Base-by-base conservation (phyloP, 2,888 invertebrate genomes). In the Pardosa pseudoannulata region DNA sequence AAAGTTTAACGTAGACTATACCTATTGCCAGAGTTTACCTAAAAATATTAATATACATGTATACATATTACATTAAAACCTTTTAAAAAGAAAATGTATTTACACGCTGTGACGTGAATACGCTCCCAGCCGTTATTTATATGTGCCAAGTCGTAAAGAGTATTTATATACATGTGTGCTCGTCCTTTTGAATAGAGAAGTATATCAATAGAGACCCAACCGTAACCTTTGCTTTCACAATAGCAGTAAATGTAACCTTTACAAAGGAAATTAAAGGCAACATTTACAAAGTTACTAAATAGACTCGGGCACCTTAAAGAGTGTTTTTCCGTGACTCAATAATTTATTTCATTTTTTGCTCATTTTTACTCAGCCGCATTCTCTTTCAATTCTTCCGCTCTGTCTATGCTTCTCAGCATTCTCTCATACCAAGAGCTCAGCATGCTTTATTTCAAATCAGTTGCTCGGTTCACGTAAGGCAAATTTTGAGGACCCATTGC, bases 201-300 rank as follows among this genome's bases (percentile, higher is more conserved):
- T 36, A 9, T 36, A 36, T 36, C 9, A 36, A 7, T 36, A 36
- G 9, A 36, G 9, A 36, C n/a, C n/a, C n/a, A n/a, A n/a, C n/a
- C n/a, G n/a, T n/a, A n/a, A n/a, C n/a, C n/a, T n/a, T 36, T 7
- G 9, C 9, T 7, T 7, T 36, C 5, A 36, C 9, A 36, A 36
- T 36, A 36, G 9, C 9, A 36, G 9, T 36, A 36, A 56, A 7
- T 23, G 56, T 56, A 56, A 56, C 56, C 56, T 56, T 56, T 56
- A 6, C 23, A 23, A 56, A 19, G 5, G 16, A 23, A 56, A 56
- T 56, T 56, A 56, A 56, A 56, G n/a, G 56, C 1, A 56, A 56
- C 56, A 56, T 56, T 56, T 23, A 23, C 56, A 56, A 23, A 56
- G 56, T 56, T 6, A 56, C 56, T 56, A 56, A 56, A 23, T 56